Base-by-base conservation (phyloP, 53 echinoderm and acorn worm species). In the Zoroaster sp. region DNA sequence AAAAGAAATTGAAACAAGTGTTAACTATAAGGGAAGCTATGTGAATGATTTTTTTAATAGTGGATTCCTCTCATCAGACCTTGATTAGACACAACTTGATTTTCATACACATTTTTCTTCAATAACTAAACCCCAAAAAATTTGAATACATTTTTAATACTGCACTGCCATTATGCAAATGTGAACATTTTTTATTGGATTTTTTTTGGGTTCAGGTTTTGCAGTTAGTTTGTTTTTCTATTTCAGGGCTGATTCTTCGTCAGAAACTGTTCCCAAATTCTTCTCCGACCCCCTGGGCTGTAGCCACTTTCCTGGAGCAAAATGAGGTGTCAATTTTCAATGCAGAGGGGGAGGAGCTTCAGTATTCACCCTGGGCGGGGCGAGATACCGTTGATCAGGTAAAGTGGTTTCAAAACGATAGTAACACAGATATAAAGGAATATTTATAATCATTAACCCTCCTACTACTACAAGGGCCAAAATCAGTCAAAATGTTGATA, bases 281-380 rank as follows among this genome's bases (percentile, higher is more conserved):
- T 17, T 40, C 59, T 17, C 93, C 93, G 53, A 93, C 95, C 35
- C 93, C 93, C 37, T 75, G 83, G 87, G 54, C 43, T 55, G 71
- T 95, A 33, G 95, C 91, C 49, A 78, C 20, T 3, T 91, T 95
- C 85, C 72, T 95, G 20, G 51, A 87, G 28, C 40, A 77, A 17
- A 71, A 45, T 4, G 67, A 88, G 51, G 81, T 95, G 33, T 40
- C 93, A 68, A 70, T 95, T 25, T 18, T 10, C 65, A 76, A 91
- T 70, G 44, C 42, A 72, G 20, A 89, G 20, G 91, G 89, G 35
- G 86, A 67, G 49, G 74, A 73, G 72, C 78, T 89, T 66, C 74
- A 89, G 86, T 89, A 80, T 53, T 77, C 90, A 39, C 77, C 69
- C 10, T 89, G 85, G 94, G 91, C 35, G 47, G 85, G 71, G 49